Conservation (phyloP, 2,797 vertebrate genomes). For the Sebastes kiyomatsui region DNA sequence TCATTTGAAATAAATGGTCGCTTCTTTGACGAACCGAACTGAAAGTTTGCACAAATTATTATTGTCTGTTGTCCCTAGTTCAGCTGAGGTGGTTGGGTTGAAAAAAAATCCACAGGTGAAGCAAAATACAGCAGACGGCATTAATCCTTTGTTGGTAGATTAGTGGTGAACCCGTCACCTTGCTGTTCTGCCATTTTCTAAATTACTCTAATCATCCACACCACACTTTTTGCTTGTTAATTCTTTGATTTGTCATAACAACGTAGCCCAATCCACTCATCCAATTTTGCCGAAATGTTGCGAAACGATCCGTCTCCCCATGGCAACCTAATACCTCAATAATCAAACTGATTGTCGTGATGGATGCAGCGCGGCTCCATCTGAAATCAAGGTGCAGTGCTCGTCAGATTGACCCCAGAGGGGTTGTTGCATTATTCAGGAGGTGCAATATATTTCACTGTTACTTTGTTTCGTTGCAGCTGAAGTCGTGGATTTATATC, state of each 20-base stretch:
- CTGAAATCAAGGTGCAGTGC: not conserved
- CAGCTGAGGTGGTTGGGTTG: no score
- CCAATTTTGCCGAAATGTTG: not conserved
- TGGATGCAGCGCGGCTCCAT: not conserved
- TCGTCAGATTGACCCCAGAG: not conserved
- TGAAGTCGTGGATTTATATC: conserved; percentile 12
- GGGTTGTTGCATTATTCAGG: conserved; percentile 22
- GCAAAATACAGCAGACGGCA: not conserved
- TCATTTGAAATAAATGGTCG: not conserved
- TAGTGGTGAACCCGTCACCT: not conserved
- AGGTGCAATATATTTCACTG: not conserved
- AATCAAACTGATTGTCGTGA: not conserved
- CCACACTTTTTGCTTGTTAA: not conserved
- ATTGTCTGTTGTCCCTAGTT: not conserved
- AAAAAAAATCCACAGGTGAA: no score
- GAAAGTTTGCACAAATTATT: not conserved
- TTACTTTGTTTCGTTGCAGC: not conserved
- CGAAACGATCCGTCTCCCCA: not conserved
- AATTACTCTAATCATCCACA: conserved; percentile 14
- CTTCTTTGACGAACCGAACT: not conserved
- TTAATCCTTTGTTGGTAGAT: not conserved
- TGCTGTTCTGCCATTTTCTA: not conserved
- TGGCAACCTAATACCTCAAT: not conserved
- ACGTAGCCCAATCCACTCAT: not conserved
- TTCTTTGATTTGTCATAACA: not conserved